Base-by-base conservation (phyloP, 2,797 vertebrate species). In the Ptychadena robeensis region DNA sequence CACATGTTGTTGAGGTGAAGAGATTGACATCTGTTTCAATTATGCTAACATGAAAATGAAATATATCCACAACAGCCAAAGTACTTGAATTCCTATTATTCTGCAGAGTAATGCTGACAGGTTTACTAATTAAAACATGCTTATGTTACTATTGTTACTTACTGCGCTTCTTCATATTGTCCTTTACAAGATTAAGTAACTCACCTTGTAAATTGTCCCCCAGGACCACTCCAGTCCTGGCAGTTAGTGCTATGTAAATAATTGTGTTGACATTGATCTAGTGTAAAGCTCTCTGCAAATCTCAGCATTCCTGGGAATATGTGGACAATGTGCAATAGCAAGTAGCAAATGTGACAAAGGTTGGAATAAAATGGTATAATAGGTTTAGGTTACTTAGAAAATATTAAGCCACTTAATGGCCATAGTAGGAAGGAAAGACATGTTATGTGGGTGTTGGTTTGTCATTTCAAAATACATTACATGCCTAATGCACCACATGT, bases 121-220 rank as follows among this genome's bases (percentile, higher is more conserved):
- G n/a, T 69, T 82, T 40, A 76, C 73, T 82, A 82, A 82, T 69
- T 76, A 82, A 82, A 76, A 69, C 64, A 72, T 69, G 48, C 48
- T 59, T 69, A 25, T n/a, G n/a, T n/a, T n/a, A 70, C 18, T 34
- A 68, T 68, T 59, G 35, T 38, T 66, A 61, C 53, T 63, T 63
- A 27, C 35, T 70, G 18, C 25, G 65, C 32, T 30, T 69, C 57
- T 69, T 82, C 72, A 66, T 73, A 40, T 30, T 31, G 37, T 57
- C 28, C 44, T 70, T 69, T 76, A 44, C 28, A 82, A 70, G 66
- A 82, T 82, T 76, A 76, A 76, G 44, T 77, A 77, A 82, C 37
- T 71, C 48, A 22, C 57, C 57, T 69, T 70, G 57, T 70, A 82
- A 82, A 65, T 70, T 61, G 27, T 77, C 67, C 73, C 18, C 35